Conservation (phyloP, 1,140 invertebrate species). For the Heliconius hewitsoni region DNA sequence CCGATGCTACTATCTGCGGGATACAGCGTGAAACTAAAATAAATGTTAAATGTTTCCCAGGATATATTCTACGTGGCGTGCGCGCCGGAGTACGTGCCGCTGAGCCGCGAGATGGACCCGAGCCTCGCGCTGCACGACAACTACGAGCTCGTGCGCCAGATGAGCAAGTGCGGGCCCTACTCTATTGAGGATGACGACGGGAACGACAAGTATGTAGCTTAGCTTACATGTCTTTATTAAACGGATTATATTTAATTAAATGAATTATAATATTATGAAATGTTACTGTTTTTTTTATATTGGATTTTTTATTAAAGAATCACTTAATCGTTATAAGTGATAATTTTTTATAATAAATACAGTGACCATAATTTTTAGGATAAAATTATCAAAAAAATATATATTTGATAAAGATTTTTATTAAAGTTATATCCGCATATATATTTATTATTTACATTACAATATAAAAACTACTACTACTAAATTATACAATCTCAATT, state of each 20-base stretch:
- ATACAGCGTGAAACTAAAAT: too few species aligned
- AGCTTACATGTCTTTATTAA: too few species aligned
- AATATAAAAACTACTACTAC: background rate
- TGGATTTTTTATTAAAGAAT: too few species aligned
- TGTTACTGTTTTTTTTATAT: background rate
- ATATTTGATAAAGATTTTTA: background rate
- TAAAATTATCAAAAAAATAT: background rate
- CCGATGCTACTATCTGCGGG: too few species aligned
- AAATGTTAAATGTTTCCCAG: constrained; percentile 39
- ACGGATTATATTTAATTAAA: too few species aligned
- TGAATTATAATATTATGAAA: too few species aligned
- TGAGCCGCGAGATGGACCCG: constrained; percentile 65
- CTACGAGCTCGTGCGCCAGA: constrained; percentile 65
- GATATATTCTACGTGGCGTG: constrained; percentile 78
- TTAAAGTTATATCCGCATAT: too few species aligned
- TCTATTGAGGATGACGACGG: constrained; percentile 67
- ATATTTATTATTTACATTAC: background rate
- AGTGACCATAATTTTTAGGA: background rate
- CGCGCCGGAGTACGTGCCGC: constrained; percentile 74
- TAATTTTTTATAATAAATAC: background rate
- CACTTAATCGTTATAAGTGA: too few species aligned
- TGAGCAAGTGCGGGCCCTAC: constrained; percentile 61
- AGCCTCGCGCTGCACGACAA: constrained; percentile 62
- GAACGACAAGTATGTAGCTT: constrained; percentile 46
- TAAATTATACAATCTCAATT: background rate